Base-by-base conservation (phyloP, 2,888 invertebrate species). In the Epistrophe eligans region DNA sequence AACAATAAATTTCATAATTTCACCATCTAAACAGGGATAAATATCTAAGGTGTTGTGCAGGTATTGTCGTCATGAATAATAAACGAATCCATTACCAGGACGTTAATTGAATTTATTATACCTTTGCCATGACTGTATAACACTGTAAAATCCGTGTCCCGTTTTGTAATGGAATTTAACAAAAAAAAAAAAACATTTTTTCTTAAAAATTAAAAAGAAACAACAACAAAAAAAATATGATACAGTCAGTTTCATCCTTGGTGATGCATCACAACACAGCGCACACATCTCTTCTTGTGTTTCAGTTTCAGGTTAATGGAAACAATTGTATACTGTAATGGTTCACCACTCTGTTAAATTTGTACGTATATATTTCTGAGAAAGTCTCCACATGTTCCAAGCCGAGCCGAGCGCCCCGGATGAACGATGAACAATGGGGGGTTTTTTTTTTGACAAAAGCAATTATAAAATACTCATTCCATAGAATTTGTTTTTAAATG, bases 251-350 rank as follows among this genome's bases (percentile, higher is more conserved):
- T 50, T 67, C 67, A 84, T 84, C 80, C 81, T 80, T 77, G 81
- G n/a, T 32, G 55, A n/a, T n/a, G n/a, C n/a, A n/a, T n/a, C 32
- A 24, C 1, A 24, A 24, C 24, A 24, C 24, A 24, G 24, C 24
- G 3, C 24, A 24, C 24, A 72, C 52, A 76, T 77, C 71, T 77
- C 84, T 72, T 77, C 84, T 72, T 84, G 77, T 73, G 13, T 50
- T 50, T 76, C 60, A 84, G 80, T 50, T 50, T 76, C 60, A 84
- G 80, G 80, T 80, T 84, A 84, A 84, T 84, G 84, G 84, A 80
- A 84, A 50, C 84, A 85, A 85, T 85, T 85, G 82, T 85, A 57
- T 73, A 74, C 77, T 66, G 82, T 85, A 82, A 85, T 85, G 82
- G 57, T 62, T 76, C 50, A 17, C 48, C 71, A 74, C 82, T 72